Conservation (phyloP, 2,888 invertebrate species). For the Thera britannica region DNA sequence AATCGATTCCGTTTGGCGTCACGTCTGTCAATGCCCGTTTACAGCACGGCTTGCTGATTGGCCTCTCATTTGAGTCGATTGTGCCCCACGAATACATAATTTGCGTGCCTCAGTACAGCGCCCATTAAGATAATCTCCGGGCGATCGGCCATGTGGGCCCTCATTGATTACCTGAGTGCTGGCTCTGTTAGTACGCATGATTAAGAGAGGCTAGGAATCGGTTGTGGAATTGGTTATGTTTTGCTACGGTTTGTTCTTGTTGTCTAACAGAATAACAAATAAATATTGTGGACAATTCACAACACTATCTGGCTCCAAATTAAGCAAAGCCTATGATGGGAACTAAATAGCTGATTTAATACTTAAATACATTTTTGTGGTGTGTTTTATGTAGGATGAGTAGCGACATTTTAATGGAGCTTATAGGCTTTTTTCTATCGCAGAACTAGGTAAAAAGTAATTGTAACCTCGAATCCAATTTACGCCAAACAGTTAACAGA, state of each 20-base stretch:
- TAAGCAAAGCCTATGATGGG: no score
- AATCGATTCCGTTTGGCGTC: constrained; percentile 68
- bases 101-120: constrained; percentile 62
- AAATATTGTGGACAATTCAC: not conserved
- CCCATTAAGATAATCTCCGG: constrained; percentile 77
- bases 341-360: no score
- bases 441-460: not conserved
- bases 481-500: not conserved
- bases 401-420: no score
- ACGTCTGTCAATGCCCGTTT: constrained; percentile 67
- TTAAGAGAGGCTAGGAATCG: constrained; percentile 32
- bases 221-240: constrained; percentile 12
- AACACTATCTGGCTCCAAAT: no score
- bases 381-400: no score
- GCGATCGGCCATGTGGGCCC: constrained; percentile 53
- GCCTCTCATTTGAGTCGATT: constrained; percentile 80
- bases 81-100: constrained; percentile 80
- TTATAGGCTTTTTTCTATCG: no score
- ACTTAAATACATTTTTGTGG: no score
- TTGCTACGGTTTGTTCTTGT: constrained; percentile 14
- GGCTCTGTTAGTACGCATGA: constrained; percentile 35
- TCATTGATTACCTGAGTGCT: constrained; percentile 60
- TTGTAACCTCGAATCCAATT: not conserved
- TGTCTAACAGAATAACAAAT: constrained; percentile 2
- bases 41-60: constrained; percentile 72